A percentile compares a stretch with the other conserved stretches of the same genome.
phyloP scores from a whole-genome alignment of 1,140 invertebrate genomes.

The Pseudobourletiella spinata region DNA sequence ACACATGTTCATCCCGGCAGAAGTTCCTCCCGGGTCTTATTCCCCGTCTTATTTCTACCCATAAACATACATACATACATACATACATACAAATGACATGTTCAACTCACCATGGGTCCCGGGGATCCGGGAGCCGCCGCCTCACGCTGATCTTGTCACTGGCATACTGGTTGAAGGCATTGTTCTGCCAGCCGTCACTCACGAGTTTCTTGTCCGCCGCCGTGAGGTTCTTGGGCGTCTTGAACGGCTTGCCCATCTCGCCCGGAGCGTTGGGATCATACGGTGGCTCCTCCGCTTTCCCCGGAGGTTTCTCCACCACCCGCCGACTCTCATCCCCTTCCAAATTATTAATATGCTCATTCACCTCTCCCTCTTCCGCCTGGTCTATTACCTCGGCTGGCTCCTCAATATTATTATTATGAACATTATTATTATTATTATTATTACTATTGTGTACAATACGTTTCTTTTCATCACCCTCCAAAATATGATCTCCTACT shows the following conservation, averaged over 20 bases:
- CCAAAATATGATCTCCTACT: neutral
- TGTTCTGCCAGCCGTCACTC: conserved; percentile 93
- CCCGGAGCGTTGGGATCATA: conserved; percentile 41
- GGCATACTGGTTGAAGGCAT: conserved; percentile 97
- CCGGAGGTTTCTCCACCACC: conserved; percentile 5
- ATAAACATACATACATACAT: too few relatives aligned
- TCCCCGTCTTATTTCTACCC: too few relatives aligned
- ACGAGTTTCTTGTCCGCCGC: conserved; percentile 77
- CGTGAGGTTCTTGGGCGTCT: conserved; percentile 54
- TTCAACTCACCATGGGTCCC: conserved; percentile 85
- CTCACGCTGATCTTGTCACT: conserved; percentile 95
- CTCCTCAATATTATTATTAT: too few relatives aligned
- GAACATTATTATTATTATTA: neutral
- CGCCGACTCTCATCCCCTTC: neutral
- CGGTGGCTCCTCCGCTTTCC: neutral
- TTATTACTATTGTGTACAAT: too few relatives aligned
- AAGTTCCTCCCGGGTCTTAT: too few relatives aligned
- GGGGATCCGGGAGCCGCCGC: conserved; percentile 79
- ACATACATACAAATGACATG: too few relatives aligned
- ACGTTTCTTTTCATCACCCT: neutral
- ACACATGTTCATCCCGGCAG: too few relatives aligned
- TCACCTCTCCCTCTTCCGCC: neutral
- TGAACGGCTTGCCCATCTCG: conserved; percentile 79
- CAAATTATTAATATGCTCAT: neutral
- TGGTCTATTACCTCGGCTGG: too few relatives aligned